Conservation (phyloP, 37 sponge, comb jelly and placozoan genomes). For the Trichoplax adhaerens region DNA sequence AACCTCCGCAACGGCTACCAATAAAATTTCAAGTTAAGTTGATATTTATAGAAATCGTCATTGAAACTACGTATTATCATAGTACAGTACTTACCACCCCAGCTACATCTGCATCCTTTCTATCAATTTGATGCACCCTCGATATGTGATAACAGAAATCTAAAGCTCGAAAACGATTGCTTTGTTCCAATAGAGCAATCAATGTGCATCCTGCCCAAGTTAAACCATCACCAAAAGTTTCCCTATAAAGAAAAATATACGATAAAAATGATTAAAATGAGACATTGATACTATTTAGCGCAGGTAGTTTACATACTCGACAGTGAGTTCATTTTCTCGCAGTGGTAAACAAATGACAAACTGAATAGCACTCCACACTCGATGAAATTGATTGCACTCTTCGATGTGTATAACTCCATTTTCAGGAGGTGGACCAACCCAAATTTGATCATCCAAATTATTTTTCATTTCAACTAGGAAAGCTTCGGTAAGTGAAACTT, state of each 20-base stretch:
- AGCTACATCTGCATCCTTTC: constrained; percentile 46
- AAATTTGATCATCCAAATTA: constrained; percentile 18
- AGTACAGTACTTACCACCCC: constrained; percentile 40
- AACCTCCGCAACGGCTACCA: too few species aligned
- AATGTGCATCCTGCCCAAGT: constrained; percentile 88
- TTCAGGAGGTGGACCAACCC: constrained; percentile 53
- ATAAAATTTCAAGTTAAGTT: too few species aligned
- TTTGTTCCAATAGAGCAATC: constrained; percentile 73
- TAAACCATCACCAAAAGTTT: constrained; percentile 90
- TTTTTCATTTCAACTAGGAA: too few species aligned
- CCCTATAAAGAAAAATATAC: constrained; percentile 29
- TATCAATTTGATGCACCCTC: constrained; percentile 57
- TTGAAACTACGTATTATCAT: too few species aligned
- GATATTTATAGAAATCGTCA: too few species aligned
- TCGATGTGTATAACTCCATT: constrained; percentile 94
- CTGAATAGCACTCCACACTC: constrained; percentile 98
- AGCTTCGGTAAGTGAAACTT: too few species aligned
- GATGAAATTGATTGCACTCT: constrained; percentile 95
- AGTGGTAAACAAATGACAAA: constrained; percentile 76
- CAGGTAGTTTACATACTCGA: neutral
- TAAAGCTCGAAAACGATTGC: constrained; percentile 73
- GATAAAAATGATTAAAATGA: neutral
- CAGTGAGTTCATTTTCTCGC: neutral
- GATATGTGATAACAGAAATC: constrained; percentile 95
- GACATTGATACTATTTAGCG: neutral